Evolutionary conservation across 2,113 vertebrate species (phyloP), one percentile per base, ranked within the genome.

Genomic region (Tupaia tana): DNA sequence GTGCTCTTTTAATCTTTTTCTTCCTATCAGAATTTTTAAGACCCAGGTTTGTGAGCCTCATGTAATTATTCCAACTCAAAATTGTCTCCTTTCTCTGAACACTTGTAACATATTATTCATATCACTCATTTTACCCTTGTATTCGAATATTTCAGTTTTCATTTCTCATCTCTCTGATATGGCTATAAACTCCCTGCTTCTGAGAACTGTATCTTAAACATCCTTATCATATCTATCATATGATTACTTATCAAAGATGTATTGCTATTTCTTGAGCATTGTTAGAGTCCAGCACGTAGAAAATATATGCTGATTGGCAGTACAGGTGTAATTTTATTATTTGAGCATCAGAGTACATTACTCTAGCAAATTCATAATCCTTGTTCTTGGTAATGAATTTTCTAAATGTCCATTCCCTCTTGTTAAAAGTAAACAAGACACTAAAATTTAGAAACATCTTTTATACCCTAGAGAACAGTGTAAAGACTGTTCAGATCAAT

Each of bases 101-200:
- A 64, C 12, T 86, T 91, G 22, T 9, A 93, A 59, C 2, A 43
- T 89, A 90, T 43, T 86, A n/a, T 71, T 69, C 19, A 12, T 88
- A 69, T 89, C 43, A 81, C 18, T 91, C 34, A 95, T 80, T 95
- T 64, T 71, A 22, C 4, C 10, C 25, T 96, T 94, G 56, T 77
- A 90, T 75, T 92, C 22, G 86, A 80, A 73, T 89, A 93, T 95
- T 82, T 88, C 18, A 77, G 10, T 82, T 86, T 91, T 96, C 29
- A 34, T 79, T 58, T 82, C 52, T 94, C 29, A 67, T 85, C n/a
- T 87, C 14, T 56, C 10, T 94, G 85, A 81, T 77, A 10, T 75
- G 14, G 86, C 71, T 93, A 86, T 93, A 74, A 88, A 87, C 20
- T 89, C 16, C 52, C 43, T 87, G 24, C 7, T 96, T 94, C 58